phyloP scores from a whole-genome alignment of 2,113 vertebrate genomes.

The Meleagris gallopavo region DNA sequence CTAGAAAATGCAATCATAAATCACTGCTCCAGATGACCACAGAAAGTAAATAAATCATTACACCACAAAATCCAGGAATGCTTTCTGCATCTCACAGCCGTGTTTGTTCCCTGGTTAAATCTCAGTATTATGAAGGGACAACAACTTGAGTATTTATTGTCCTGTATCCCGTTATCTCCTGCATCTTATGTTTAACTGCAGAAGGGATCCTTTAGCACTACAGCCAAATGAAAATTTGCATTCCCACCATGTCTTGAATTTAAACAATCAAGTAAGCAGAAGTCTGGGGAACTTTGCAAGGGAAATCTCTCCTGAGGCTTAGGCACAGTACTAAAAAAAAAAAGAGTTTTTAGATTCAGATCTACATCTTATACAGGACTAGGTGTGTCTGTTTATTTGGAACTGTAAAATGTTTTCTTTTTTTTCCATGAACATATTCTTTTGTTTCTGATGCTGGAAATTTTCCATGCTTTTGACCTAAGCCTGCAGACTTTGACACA shows the following conservation, averaged over 20 bases:
- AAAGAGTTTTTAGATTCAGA: background rate
- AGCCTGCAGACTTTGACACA: background rate
- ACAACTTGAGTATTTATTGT: background rate
- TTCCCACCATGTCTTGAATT: background rate
- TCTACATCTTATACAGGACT: background rate
- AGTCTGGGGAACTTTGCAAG: background rate
- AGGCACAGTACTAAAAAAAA: background rate
- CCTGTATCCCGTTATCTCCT: background rate
- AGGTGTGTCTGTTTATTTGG: slow-evolving; percentile 49
- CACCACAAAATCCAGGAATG: background rate
- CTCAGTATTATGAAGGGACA: background rate
- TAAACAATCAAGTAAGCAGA: background rate
- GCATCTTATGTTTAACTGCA: background rate
- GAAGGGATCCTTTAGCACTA: background rate
- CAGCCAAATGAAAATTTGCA: background rate
- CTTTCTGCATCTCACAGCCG: background rate
- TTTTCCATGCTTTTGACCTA: slow-evolving; percentile 53
- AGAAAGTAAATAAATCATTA: background rate
- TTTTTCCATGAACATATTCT: background rate
- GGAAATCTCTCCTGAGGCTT: background rate
- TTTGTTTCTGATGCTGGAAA: slow-evolving; percentile 67
- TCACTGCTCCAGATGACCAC: background rate
- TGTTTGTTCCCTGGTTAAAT: background rate
- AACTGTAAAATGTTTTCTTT: slow-evolving; percentile 28
- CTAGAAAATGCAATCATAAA: slow-evolving; percentile 11